Evolutionary conservation across 2,797 vertebrate species (phyloP).

Genomic region (Tragopan temminckii): DNA sequence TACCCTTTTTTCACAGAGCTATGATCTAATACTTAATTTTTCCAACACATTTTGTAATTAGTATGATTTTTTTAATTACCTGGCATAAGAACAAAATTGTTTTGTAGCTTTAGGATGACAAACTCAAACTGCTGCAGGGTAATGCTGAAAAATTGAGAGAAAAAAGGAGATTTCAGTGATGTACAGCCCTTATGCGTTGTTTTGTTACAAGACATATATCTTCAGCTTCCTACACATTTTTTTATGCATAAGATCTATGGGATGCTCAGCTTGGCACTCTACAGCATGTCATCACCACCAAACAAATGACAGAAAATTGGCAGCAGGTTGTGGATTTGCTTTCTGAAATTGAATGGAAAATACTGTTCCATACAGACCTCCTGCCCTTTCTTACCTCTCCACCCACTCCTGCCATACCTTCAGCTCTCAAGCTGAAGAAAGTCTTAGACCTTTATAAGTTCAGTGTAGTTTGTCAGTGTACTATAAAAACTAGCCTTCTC

Average conservation of each 20-base stretch:
- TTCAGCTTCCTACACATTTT: conserved; percentile 43
- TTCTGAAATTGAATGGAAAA: conserved; percentile 43
- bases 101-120: conserved; percentile 47
- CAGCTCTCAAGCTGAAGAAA: background rate
- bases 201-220: conserved; percentile 60
- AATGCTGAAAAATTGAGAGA: conserved; percentile 39
- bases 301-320: conserved; percentile 47
- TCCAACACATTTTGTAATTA: background rate
- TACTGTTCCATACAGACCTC: background rate
- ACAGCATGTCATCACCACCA: conserved; percentile 16
- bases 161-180: background rate
- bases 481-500: background rate
- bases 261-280: conserved; percentile 51
- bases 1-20: conserved; percentile 17
- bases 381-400: background rate
- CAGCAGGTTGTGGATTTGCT: conserved; percentile 14
- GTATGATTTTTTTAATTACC: background rate
- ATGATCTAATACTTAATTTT: conserved; percentile 26
- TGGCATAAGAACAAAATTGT: background rate
- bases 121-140: conserved; percentile 2
- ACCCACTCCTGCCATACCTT: background rate
- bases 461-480: background rate
- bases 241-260: conserved; percentile 34
- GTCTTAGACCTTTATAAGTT: background rate
- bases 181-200: background rate